Percentiles rank a stretch among this genome's conserved stretches.
Conservation (phyloP, 1,140 invertebrate genomes). For the Chrysomallon squamiferum region DNA sequence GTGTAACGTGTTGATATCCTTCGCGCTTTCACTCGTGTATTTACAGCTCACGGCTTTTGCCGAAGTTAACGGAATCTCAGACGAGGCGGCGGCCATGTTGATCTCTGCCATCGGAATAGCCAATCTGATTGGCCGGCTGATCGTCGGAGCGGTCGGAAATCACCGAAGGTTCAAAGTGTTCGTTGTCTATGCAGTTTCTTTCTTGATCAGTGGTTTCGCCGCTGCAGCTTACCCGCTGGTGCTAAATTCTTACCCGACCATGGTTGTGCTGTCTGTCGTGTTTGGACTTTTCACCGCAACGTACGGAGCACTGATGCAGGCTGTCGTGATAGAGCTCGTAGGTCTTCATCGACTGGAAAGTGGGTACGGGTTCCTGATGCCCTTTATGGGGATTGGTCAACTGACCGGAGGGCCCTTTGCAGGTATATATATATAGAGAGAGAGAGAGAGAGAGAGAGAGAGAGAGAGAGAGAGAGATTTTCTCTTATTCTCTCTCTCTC, state of each 20-base stretch:
- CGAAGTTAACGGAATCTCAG: conserved; percentile 11
- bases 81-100: conserved; percentile 71
- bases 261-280: conserved; percentile 18
- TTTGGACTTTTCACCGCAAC: conserved; percentile 35
- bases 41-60: conserved; percentile 26
- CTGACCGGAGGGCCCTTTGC: conserved; percentile 30
- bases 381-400: conserved; percentile 30
- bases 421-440: conserved; percentile 14
- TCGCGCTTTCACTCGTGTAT: conserved; percentile 34
- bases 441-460: neutral
- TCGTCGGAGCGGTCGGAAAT: conserved; percentile 16
- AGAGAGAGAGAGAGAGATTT: too few relatives aligned
- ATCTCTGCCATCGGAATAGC: conserved; percentile 82
- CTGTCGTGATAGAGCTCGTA: conserved; percentile 25
- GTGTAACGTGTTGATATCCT: conserved; percentile 30
- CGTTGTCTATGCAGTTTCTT: conserved; percentile 22
- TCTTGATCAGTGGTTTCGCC: conserved; percentile 18
- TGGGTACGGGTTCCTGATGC: conserved; percentile 34
- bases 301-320: conserved; percentile 28
- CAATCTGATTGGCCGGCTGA: conserved; percentile 41
- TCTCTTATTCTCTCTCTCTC: too few relatives aligned
- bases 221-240: conserved; percentile 15
- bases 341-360: conserved; percentile 26
- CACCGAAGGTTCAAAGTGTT: conserved; percentile 14
- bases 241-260: conserved; percentile 8